phyloP scores from a whole-genome alignment of 2,113 vertebrate species.

The Crotalus viridis region DNA sequence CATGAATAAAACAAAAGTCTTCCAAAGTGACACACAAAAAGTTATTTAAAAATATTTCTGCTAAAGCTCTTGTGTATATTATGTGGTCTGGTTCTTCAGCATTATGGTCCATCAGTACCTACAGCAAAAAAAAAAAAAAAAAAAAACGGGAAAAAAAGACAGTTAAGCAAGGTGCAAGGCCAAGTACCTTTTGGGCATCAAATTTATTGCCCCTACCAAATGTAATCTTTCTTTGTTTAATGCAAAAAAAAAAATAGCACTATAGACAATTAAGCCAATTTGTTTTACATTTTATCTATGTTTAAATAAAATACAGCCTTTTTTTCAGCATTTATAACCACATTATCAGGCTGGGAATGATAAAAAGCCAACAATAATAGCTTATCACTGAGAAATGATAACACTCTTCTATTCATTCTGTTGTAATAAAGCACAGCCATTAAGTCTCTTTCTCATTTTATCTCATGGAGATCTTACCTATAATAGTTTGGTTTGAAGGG shows the following conservation, averaged over 20 bases:
- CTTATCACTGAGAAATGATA: not conserved
- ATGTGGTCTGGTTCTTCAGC: constrained; percentile 69
- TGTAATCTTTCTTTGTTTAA: not conserved
- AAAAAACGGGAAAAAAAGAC: constrained; percentile 21
- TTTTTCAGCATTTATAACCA: not conserved
- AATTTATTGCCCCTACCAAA: not conserved
- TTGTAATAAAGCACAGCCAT: not conserved
- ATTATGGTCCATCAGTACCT: constrained; percentile 76
- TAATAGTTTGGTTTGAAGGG: constrained; percentile 88
- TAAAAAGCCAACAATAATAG: not conserved
- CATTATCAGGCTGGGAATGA: not conserved
- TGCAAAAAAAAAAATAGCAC: not conserved
- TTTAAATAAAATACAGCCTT: not conserved
- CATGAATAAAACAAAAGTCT: constrained; percentile 35
- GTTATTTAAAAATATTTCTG: constrained; percentile 75
- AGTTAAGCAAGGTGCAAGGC: constrained; percentile 29
- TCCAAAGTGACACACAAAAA: constrained; percentile 60
- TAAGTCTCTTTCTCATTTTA: not conserved
- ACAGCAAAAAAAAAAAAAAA: constrained; percentile 22
- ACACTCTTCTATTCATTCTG: not conserved
- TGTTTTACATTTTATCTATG: not conserved
- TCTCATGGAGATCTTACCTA: constrained; percentile 65
- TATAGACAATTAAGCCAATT: not conserved
- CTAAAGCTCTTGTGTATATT: constrained; percentile 67
- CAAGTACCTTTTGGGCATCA: not conserved